phyloP scores from a whole-genome alignment of 2,113 vertebrate genomes.

The Charadrius vociferus region DNA sequence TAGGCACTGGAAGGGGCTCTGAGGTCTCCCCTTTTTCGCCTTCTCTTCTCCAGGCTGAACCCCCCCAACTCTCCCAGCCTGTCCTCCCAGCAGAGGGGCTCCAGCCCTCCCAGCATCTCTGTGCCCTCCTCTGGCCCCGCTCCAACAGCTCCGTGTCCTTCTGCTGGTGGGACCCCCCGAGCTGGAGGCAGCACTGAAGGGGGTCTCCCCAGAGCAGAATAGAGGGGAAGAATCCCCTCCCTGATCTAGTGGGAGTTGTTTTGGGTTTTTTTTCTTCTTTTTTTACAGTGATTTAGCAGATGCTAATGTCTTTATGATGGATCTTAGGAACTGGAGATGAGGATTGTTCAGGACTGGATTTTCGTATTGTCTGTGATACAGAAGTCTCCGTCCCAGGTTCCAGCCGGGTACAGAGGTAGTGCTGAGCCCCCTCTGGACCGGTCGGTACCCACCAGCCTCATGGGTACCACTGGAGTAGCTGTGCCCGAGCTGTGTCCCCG shows the following conservation, averaged over 20 bases:
- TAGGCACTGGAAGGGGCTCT: too few species aligned
- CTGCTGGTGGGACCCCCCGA: too few species aligned
- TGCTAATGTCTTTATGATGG: background rate
- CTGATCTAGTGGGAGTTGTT: background rate
- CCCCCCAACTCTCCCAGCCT: too few species aligned
- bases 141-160: too few species aligned
- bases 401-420: fast-evolving
- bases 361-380: fast-evolving
- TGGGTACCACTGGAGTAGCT: fast-evolving
- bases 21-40: too few species aligned
- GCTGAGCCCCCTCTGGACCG: background rate
- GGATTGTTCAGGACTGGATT: background rate
- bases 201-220: too few species aligned
- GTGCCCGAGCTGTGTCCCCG: background rate
- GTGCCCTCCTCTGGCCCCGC: too few species aligned
- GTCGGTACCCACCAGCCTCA: fast-evolving
- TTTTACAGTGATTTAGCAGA: background rate
- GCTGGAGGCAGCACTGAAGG: too few species aligned
- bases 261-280: background rate
- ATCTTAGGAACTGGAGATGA: background rate
- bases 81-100: too few species aligned
- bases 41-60: too few species aligned
- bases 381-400: background rate
- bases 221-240: too few species aligned
- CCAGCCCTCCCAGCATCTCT: too few species aligned